Conservation (phyloP, 2,113 vertebrate genomes). For the Anthoscopus minutus region DNA sequence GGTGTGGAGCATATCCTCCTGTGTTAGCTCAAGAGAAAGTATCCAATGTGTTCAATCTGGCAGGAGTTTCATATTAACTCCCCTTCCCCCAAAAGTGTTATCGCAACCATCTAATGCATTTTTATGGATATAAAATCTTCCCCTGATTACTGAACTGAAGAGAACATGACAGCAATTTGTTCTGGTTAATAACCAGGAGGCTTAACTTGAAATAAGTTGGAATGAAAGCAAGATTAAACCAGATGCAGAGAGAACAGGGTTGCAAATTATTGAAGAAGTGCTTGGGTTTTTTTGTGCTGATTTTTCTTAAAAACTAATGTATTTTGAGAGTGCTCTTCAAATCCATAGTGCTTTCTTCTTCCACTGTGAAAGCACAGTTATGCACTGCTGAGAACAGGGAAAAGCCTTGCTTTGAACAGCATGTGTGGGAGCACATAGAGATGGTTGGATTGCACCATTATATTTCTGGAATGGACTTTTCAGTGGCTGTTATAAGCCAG, state of each 20-base stretch:
- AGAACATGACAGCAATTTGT: slow-evolving; percentile 45
- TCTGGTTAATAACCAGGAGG: not conserved
- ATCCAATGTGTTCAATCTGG: not conserved
- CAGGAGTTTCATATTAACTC: slow-evolving; percentile 6
- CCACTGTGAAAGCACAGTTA: not conserved
- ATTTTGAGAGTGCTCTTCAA: not conserved
- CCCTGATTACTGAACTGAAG: slow-evolving; percentile 3
- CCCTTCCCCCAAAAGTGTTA: slow-evolving; percentile 9
- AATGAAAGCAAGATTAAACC: slow-evolving; percentile 18
- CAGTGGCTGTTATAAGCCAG: not conserved
- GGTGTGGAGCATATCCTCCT: not conserved
- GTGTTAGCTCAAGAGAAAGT: not conserved
- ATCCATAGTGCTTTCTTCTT: not conserved
- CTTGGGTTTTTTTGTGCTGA: not conserved
- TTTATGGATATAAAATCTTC: slow-evolving; percentile 42
- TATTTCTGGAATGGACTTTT: not conserved
- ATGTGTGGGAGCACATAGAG: not conserved
- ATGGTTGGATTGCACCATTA: not conserved
- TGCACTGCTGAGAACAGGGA: not conserved
- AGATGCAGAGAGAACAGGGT: not conserved
- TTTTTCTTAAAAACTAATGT: not conserved
- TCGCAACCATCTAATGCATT: not conserved
- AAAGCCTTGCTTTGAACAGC: not conserved
- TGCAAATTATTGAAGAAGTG: not conserved
- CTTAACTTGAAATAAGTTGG: slow-evolving; percentile 26